phyloP scores from a whole-genome alignment of 2,797 vertebrate species.

The Urophycis tenuis region DNA sequence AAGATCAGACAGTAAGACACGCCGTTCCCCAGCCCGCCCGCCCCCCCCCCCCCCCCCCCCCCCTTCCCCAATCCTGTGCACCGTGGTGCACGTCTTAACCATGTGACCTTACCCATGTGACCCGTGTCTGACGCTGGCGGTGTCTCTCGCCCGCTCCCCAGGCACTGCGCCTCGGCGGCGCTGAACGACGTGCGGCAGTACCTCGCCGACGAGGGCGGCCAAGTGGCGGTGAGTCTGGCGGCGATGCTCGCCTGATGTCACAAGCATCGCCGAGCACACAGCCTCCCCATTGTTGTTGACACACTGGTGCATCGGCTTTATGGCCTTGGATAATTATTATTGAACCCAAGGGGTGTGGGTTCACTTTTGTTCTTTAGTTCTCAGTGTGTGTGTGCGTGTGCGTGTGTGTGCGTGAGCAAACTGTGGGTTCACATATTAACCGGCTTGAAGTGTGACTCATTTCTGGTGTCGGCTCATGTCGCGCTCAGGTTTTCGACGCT shows the following conservation, averaged over 20 bases:
- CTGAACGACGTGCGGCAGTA: slow-evolving; percentile 87
- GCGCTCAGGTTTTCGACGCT: slow-evolving; percentile 90
- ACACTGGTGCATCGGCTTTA: background rate
- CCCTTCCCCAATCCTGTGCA: background rate
- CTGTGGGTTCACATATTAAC: background rate
- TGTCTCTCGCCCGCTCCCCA: slow-evolving; percentile 45
- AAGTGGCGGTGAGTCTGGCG: slow-evolving; percentile 82
- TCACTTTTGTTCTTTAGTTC: too few species aligned
- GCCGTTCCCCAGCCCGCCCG: background rate
- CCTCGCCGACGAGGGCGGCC: slow-evolving; percentile 85
- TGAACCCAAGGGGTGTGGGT: too few species aligned
- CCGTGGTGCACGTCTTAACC: background rate
- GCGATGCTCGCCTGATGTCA: background rate
- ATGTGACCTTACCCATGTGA: background rate
- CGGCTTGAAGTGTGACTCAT: background rate
- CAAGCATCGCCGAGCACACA: background rate
- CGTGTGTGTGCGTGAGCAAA: background rate
- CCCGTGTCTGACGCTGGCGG: background rate
- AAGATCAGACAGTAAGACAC: slow-evolving; percentile 85
- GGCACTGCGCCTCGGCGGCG: slow-evolving; percentile 90
- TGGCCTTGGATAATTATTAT: too few species aligned
- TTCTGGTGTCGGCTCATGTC: background rate
- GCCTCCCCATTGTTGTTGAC: background rate
- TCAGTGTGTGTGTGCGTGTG: background rate
- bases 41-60: background rate